A percentile compares a stretch with the other conserved stretches of the same genome.
phyloP scores from a whole-genome alignment of 1,140 invertebrate species.

The Lasioglossum baleicum region DNA sequence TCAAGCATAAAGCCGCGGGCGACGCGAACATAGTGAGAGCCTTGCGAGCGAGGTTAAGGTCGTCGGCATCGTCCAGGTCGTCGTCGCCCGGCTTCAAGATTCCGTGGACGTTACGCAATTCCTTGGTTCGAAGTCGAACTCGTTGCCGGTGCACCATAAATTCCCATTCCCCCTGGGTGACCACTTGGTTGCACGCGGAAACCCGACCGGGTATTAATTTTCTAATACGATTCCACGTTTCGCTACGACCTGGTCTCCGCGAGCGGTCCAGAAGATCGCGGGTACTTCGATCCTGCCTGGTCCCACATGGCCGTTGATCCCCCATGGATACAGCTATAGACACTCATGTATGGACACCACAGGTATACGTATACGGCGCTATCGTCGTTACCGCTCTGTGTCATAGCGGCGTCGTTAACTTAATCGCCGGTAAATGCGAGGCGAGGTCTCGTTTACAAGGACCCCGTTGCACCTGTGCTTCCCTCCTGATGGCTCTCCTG shows the following conservation, averaged over 20 bases:
- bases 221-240: constrained; percentile 59
- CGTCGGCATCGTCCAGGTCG: constrained; percentile 1
- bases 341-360: no score
- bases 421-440: constrained; percentile 48
- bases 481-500: not conserved
- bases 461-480: constrained; percentile 37
- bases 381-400: constrained; percentile 43
- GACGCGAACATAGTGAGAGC: no score
- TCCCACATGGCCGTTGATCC: constrained; percentile 33
- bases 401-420: constrained; percentile 43
- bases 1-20: no score
- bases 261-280: not conserved
- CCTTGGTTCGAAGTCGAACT: constrained; percentile 6
- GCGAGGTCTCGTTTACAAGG: constrained; percentile 37
- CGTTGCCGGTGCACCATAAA: constrained; percentile 57
- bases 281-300: not conserved
- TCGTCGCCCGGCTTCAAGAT: constrained; percentile 37
- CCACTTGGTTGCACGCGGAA: constrained; percentile 65
- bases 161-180: constrained; percentile 64
- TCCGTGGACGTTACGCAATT: constrained; percentile 58
- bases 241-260: not conserved
- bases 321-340: no score
- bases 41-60: constrained; percentile 29
- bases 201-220: constrained; percentile 64
- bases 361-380: not conserved